These are phyloP conservation scores for Trinectes maculatus DNA, from an alignment of 2,113 vertebrate genomes.

Conservation along the genomic window DNA sequence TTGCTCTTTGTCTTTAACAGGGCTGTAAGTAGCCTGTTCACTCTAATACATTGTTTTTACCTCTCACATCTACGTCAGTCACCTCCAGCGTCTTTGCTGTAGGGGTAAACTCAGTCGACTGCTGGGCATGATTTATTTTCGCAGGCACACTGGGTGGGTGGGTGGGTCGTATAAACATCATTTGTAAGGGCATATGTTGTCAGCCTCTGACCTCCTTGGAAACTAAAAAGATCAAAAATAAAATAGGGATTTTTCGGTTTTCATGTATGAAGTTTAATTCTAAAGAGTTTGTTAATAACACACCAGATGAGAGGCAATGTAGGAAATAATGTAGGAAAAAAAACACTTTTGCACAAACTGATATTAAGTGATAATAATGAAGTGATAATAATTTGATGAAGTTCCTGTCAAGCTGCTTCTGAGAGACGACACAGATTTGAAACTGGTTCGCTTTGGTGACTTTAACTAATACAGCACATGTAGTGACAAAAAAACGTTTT, in stretches of 20 bases:
- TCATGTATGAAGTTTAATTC: slow-evolving; percentile 6
- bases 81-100: slow-evolving; percentile 3
- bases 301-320: not conserved
- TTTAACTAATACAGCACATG: not conserved
- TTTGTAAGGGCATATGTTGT: slow-evolving; percentile 38
- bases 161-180: slow-evolving; percentile 52
- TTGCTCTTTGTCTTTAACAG: too few species aligned
- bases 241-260: not conserved
- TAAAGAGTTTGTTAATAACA: not conserved
- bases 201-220: slow-evolving; percentile 32
- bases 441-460: not conserved
- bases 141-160: slow-evolving; percentile 46
- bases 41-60: too few species aligned
- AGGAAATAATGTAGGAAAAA: not conserved
- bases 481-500: not conserved
- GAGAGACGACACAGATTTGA: not conserved
- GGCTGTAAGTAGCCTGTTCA: too few species aligned
- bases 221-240: slow-evolving; percentile 12
- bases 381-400: too few species aligned
- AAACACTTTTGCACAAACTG: not conserved
- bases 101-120: slow-evolving; percentile 8
- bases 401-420: not conserved
- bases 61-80: not conserved
- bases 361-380: not conserved
- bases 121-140: slow-evolving; percentile 39